A percentile compares a stretch with the other conserved stretches of the same genome.
Evolutionary conservation across 1,140 invertebrate genomes (phyloP).

Genomic region (Camponotus pennsylvanicus): DNA sequence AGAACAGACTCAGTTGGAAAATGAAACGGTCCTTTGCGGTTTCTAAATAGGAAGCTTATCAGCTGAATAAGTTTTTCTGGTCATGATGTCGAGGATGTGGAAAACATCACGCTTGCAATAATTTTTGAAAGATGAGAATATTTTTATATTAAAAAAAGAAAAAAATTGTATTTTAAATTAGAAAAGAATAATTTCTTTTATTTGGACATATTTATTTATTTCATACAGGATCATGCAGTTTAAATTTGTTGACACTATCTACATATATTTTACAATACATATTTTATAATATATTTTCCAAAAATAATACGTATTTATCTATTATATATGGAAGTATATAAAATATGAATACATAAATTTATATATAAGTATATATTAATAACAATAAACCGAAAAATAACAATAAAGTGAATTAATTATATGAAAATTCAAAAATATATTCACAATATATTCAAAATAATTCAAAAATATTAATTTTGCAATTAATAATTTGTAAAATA

Average conservation of each 20-base stretch:
- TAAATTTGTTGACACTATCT: neutral
- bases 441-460: neutral
- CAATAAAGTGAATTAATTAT: neutral
- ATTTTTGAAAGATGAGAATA: neutral
- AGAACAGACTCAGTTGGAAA: neutral
- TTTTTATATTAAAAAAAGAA: neutral
- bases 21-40: conserved; percentile 1
- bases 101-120: neutral
- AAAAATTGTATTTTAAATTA: neutral
- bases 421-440: too few relatives aligned
- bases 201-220: neutral
- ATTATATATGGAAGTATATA: neutral
- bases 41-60: neutral
- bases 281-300: neutral
- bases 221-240: neutral
- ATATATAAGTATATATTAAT: neutral
- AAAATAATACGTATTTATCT: neutral
- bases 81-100: neutral
- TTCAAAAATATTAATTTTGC: neutral
- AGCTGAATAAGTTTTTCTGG: conserved; percentile 7
- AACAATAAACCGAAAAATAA: conserved; percentile 1
- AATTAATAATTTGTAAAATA: neutral
- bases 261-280: neutral
- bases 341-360: neutral
- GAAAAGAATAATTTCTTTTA: neutral